A percentile compares a stretch with the other conserved stretches of the same genome.
phyloP scores from a whole-genome alignment of 2,113 vertebrate species.

The Dromiciops gliroides region DNA sequence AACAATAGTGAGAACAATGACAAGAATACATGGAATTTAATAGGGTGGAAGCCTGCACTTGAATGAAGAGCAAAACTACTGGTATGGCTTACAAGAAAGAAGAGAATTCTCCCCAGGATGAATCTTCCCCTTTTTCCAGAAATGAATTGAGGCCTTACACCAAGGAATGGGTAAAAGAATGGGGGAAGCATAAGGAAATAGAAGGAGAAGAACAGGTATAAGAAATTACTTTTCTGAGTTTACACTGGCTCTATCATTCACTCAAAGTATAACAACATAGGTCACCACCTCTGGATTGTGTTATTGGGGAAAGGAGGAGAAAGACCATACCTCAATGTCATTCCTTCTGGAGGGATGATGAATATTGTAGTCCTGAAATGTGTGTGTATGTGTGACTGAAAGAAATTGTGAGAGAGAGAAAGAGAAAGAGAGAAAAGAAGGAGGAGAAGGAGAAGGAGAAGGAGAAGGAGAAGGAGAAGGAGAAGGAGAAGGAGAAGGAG shows the following conservation, averaged over 20 bases:
- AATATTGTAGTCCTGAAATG: slow-evolving; percentile 51
- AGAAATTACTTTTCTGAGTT: slow-evolving; percentile 19
- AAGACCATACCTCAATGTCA: slow-evolving; percentile 40
- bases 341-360: slow-evolving; percentile 54
- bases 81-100: slow-evolving; percentile 7
- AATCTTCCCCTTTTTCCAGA: not conserved
- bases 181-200: not conserved
- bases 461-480: no score
- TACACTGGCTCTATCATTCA: not conserved
- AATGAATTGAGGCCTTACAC: not conserved
- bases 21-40: slow-evolving; percentile 35
- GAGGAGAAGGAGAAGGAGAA: not conserved
- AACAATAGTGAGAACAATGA: slow-evolving; percentile 16
- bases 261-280: not conserved
- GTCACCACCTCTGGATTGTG: slow-evolving; percentile 22
- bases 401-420: not conserved
- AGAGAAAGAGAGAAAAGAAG: not conserved
- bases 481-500: no score
- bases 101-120: not conserved
- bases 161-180: not conserved
- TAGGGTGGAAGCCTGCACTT: slow-evolving; percentile 26
- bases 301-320: slow-evolving; percentile 13
- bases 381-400: no score
- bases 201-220: not conserved
- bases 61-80: slow-evolving; percentile 47